Conservation (phyloP, 2,888 invertebrate species). For the Mythimna lalbum region DNA sequence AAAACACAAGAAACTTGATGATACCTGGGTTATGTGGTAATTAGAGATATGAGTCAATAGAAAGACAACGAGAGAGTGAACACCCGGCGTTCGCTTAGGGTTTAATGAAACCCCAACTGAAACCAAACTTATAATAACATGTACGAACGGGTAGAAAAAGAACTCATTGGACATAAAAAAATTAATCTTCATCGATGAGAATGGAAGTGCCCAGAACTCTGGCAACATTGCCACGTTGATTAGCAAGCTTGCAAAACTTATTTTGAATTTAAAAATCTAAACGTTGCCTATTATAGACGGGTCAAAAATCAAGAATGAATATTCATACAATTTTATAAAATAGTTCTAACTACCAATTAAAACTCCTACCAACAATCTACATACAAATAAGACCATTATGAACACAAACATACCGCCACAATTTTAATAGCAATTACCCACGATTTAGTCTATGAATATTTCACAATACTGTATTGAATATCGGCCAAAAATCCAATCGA, state of each 20-base stretch:
- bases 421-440: conserved; percentile 48
- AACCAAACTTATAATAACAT: too few relatives aligned
- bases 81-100: too few relatives aligned
- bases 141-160: too few relatives aligned
- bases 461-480: conserved; percentile 56
- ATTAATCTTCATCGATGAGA: too few relatives aligned
- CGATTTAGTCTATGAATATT: conserved; percentile 41
- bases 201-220: too few relatives aligned
- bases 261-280: neutral
- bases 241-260: neutral
- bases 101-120: too few relatives aligned
- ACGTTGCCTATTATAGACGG: neutral
- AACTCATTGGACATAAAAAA: too few relatives aligned
- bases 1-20: too few relatives aligned
- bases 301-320: conserved; percentile 9
- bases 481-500: conserved; percentile 61
- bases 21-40: too few relatives aligned
- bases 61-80: too few relatives aligned
- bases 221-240: too few relatives aligned
- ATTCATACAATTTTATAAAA: conserved; percentile 24
- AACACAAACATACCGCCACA: conserved; percentile 23
- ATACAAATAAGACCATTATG: conserved; percentile 5
- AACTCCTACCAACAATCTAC: conserved; percentile 17
- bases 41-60: too few relatives aligned
- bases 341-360: conserved; percentile 33